A percentile compares a stretch with the other conserved stretches of the same genome.
These are phyloP conservation scores for Sarotherodon lohbergeri DNA, from an alignment of 2,113 vertebrate species.

Conservation along the genomic window DNA sequence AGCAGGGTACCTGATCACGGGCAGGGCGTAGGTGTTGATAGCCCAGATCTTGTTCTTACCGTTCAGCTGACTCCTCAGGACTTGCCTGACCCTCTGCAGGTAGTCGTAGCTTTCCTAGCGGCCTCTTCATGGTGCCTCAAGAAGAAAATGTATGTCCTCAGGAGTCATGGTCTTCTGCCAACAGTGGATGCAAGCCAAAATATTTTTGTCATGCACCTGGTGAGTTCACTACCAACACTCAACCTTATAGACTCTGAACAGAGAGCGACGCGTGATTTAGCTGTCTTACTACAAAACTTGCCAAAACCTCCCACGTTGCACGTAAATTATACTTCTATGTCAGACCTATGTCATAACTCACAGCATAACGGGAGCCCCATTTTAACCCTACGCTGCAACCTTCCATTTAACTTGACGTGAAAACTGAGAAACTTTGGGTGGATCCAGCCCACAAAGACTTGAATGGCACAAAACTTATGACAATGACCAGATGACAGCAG, in stretches of 20 bases:
- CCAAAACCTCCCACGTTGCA: neutral
- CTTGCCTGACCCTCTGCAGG: neutral
- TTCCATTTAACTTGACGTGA: neutral
- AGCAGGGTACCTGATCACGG: no score
- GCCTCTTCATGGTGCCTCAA: neutral
- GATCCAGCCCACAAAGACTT: neutral
- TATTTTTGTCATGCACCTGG: neutral
- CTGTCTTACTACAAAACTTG: neutral
- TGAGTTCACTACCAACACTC: neutral
- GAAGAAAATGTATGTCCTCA: neutral
- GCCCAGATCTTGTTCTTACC: no score
- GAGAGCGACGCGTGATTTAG: neutral
- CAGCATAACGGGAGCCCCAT: neutral
- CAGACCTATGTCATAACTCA: neutral
- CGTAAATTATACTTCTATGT: neutral
- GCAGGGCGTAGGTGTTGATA: no score
- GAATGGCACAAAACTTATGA: neutral
- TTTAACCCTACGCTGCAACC: neutral
- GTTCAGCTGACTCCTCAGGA: no score
- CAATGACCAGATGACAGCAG: neutral
- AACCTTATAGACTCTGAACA: neutral
- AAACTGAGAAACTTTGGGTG: fast-evolving
- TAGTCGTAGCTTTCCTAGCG: neutral
- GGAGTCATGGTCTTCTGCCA: neutral
- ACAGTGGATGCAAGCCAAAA: neutral